Evolutionary conservation across 2,888 invertebrate species (phyloP), one percentile per base, ranked within the genome.

Genomic region (Himalopsyche tibetana): DNA sequence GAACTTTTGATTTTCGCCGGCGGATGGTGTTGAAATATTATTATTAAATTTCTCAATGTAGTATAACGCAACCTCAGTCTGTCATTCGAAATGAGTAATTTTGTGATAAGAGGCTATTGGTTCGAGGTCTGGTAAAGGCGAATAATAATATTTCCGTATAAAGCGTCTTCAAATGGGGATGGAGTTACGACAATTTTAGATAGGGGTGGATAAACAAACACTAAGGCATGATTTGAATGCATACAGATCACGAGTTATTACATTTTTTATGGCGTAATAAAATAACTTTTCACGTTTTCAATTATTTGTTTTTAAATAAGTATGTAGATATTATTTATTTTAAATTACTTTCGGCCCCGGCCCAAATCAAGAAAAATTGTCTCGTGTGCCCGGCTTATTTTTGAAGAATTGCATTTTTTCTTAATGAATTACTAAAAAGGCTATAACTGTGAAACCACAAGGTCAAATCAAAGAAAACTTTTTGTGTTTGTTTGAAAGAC

Each of bases 61-160:
- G 74, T 74, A 74, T 74, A 74, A 74, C 74, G 74, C 74, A 74
- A 74, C 74, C 92, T 92, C 93, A 93, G 93, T 93, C 93, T 93
- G 93, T 93, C 93, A 93, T 95, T 94, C 94, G 94, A 94, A 94
- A 95, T 94, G 94, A 95, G 94, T 95, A 94, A 95, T 95, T 95
- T 95, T 95, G 94, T 95, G 95, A 95, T 95, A 95, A 94, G 94
- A 93, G 93, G 92, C 93, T 93, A 93, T 93, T 93, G 93, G 93
- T 90, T 92, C 92, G 92, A 92, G 92, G 92, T 92, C 93, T 92
- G 93, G 69, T 85, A 56, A 51, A 80, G 92, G 91, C 91, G 86
- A 85, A 87, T 87, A 85, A 87, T 87, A 85, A 83, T 85, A 87
- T 87, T 85, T 87, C 87, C 87, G 86, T 84, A 80, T 82, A 84